These are phyloP conservation scores for Melipona bicolor DNA, from an alignment of 2,888 invertebrate species.

Conservation along the genomic window DNA sequence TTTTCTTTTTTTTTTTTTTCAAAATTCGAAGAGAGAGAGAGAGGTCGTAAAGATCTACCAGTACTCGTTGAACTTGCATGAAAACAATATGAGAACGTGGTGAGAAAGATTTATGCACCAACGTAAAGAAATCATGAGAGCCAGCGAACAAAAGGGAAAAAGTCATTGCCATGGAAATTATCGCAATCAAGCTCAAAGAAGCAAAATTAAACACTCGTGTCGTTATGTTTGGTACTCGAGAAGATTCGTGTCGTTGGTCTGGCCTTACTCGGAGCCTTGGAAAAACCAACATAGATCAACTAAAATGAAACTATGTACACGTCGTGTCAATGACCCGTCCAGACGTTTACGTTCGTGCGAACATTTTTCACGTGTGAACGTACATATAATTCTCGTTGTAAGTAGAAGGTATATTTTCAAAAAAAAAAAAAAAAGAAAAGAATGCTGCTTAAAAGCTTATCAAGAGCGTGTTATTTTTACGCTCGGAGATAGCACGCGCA, in stretches of 20 bases:
- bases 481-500: constrained; percentile 23
- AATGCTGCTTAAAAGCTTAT: constrained; percentile 22
- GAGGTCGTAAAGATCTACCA: constrained; percentile 21
- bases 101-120: constrained; percentile 51
- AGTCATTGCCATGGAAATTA: constrained; percentile 64
- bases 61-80: constrained; percentile 44
- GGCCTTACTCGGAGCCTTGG: constrained; percentile 25
- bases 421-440: too few relatives aligned
- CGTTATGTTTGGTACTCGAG: constrained; percentile 7
- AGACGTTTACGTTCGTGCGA: constrained; percentile 2
- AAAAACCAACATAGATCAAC: neutral
- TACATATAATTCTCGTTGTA: neutral
- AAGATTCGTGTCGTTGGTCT: neutral
- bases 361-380: neutral
- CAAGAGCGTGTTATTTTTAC: constrained; percentile 14
- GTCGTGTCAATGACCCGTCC: neutral
- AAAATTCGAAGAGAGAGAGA: constrained; percentile 1
- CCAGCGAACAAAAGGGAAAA: constrained; percentile 60
- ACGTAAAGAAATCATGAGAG: constrained; percentile 47
- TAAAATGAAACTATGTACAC: neutral
- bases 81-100: constrained; percentile 41
- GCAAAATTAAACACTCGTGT: constrained; percentile 45
- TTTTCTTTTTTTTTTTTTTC: too few relatives aligned
- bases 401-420: neutral
- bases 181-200: constrained; percentile 64